Conservation (phyloP, 2,888 invertebrate species). For the Sarcophaga subvicina region DNA sequence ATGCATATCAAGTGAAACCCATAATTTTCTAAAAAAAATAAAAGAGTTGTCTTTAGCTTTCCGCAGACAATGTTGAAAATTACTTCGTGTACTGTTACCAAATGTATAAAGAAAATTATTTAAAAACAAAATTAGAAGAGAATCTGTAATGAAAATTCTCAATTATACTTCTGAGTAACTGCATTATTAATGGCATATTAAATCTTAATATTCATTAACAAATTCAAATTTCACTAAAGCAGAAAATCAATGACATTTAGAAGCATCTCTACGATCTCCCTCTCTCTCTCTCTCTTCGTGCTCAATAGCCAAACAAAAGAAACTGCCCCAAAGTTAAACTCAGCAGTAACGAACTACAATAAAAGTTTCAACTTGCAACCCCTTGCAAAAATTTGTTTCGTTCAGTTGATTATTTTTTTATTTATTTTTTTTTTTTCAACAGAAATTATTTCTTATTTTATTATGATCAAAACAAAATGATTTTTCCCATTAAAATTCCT, state of each 20-base stretch:
- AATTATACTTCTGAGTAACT: conserved; percentile 35
- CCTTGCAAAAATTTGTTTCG: neutral
- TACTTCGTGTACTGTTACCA: no score
- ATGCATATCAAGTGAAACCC: no score
- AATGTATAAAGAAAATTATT: neutral
- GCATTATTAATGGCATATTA: conserved; percentile 57
- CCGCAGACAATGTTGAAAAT: neutral
- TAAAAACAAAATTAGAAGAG: neutral
- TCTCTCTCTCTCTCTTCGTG: no score
- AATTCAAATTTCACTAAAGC: conserved; percentile 54
- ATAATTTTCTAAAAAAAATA: no score
- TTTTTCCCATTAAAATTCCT: conserved; percentile 2
- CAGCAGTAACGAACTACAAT: neutral
- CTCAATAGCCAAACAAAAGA: neutral
- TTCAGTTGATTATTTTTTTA: neutral
- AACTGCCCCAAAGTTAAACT: conserved; percentile 14
- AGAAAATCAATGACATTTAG: conserved; percentile 64
- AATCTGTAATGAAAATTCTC: neutral
- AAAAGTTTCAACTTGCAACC: neutral
- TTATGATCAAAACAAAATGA: conserved; percentile 21
- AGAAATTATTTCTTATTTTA: conserved; percentile 9
- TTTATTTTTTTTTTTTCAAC: neutral
- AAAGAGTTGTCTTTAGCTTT: neutral
- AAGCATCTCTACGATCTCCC: conserved; percentile 20
- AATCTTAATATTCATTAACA: conserved; percentile 46